These are phyloP conservation scores for Anthopleura sola DNA, from an alignment of 64 coral and sea anemone species.

Conservation along the genomic window DNA sequence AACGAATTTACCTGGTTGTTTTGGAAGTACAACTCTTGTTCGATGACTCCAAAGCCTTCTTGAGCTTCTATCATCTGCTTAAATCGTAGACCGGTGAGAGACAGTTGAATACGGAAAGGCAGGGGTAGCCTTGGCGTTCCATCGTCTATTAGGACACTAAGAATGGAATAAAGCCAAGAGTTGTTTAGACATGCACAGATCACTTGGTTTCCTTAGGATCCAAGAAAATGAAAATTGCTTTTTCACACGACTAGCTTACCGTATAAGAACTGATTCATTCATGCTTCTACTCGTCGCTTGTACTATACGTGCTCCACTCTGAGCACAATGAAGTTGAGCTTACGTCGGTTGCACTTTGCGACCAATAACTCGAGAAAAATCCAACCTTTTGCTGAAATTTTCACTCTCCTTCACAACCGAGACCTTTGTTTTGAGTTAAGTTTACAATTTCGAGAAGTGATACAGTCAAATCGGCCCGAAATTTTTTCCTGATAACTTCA, in stretches of 20 bases:
- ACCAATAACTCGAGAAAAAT: not conserved
- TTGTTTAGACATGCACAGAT: not conserved
- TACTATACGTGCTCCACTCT: not conserved
- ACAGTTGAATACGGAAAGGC: conserved; percentile 86
- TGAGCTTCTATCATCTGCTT: conserved; percentile 99
- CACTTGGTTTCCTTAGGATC: not conserved
- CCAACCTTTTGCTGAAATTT: conserved; percentile 5
- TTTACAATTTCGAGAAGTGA: not conserved
- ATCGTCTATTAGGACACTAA: conserved; percentile 84
- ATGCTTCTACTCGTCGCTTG: not conserved
- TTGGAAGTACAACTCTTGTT: conserved; percentile 89
- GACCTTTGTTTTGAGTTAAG: not conserved
- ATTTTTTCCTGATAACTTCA: not conserved
- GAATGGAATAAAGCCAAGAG: conserved; percentile 38
- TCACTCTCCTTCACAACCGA: not conserved
- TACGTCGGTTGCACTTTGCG: conserved; percentile 12
- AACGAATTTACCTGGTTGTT: conserved; percentile 69
- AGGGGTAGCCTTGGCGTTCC: conserved; percentile 92
- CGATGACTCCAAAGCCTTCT: conserved; percentile 91
- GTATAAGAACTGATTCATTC: conserved; percentile 19
- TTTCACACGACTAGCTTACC: not conserved
- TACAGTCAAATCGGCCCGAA: not conserved
- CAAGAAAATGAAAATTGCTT: not conserved
- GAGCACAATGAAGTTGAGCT: not conserved
- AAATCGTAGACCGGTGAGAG: conserved; percentile 66